These are phyloP conservation scores for Ranitomeya imitator DNA, from an alignment of 2,113 vertebrate genomes.

Conservation along the genomic window DNA sequence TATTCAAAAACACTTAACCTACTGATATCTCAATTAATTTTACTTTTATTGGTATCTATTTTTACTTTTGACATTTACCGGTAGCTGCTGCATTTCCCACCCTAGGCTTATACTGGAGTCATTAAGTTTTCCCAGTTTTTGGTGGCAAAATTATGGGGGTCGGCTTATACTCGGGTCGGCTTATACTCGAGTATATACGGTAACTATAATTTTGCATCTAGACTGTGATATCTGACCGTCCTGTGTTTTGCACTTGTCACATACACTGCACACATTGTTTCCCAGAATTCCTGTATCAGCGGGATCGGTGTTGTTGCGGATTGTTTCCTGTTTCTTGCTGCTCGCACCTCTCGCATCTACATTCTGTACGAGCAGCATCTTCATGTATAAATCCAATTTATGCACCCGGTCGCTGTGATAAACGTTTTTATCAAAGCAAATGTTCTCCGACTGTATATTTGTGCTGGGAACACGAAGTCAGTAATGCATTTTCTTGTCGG, in stretches of 20 bases:
- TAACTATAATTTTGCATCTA: not conserved
- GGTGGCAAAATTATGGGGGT: no score
- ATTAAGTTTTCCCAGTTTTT: no score
- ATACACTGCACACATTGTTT: not conserved
- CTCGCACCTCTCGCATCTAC: constrained; percentile 5
- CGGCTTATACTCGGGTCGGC: no score
- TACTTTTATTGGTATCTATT: no score
- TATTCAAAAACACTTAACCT: no score
- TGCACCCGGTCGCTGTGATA: constrained; percentile 39
- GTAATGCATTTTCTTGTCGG: constrained; percentile 51
- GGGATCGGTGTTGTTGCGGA: not conserved
- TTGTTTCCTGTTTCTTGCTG: not conserved
- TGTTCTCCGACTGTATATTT: constrained; percentile 49
- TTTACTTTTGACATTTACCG: no score
- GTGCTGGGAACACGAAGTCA: constrained; percentile 21
- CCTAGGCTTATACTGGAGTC: no score
- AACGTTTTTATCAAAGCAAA: constrained; percentile 54
- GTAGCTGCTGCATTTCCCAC: no score
- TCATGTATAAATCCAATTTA: constrained; percentile 52
- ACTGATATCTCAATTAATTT: no score
- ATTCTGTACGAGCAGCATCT: constrained; percentile 22
- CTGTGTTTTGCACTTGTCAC: no score
- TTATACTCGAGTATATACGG: no score
- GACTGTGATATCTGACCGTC: not conserved
- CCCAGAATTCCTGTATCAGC: not conserved